These are phyloP conservation scores for Siniperca scherzeri DNA, from an alignment of 2,797 vertebrate genomes.

Conservation along the genomic window DNA sequence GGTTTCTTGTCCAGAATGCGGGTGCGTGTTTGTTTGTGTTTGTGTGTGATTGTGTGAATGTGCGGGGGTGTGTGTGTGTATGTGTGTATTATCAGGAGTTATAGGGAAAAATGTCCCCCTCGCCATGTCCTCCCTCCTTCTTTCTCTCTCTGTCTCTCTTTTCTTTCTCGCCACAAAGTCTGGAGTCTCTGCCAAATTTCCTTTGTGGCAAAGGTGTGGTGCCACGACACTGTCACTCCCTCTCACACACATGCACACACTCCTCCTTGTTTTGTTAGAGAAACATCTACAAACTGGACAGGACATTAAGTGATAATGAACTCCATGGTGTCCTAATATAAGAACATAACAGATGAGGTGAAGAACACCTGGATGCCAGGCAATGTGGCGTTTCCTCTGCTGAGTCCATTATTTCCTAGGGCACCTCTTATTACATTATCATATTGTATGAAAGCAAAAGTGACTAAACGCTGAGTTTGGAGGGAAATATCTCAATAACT, in stretches of 20 bases:
- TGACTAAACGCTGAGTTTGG: not conserved
- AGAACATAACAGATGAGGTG: not conserved
- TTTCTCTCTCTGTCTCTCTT: constrained; percentile 55
- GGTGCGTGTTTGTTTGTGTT: constrained; percentile 49
- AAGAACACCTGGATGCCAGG: not conserved
- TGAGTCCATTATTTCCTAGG: not conserved
- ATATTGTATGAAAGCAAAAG: not conserved
- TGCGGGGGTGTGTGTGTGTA: constrained; percentile 17
- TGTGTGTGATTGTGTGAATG: constrained; percentile 13
- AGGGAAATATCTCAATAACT: not conserved
- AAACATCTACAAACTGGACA: not conserved
- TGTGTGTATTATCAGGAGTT: constrained; percentile 50
- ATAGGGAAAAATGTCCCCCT: constrained; percentile 56
- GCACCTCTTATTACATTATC: not conserved
- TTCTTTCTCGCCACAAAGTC: constrained; percentile 85
- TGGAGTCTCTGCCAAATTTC: constrained; percentile 86
- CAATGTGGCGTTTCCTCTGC: not conserved
- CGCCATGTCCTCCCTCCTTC: constrained; percentile 51
- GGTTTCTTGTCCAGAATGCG: constrained; percentile 64
- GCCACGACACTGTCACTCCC: constrained; percentile 60
- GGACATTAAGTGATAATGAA: constrained; percentile 13
- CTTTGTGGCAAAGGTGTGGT: constrained; percentile 89
- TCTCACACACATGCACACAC: constrained; percentile 5
- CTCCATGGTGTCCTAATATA: not conserved
- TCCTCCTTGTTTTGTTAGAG: constrained; percentile 6